Evolutionary conservation across 1,140 invertebrate species (phyloP), one percentile per base, ranked within the genome.

Genomic region (Macrocentrus cingulum): DNA sequence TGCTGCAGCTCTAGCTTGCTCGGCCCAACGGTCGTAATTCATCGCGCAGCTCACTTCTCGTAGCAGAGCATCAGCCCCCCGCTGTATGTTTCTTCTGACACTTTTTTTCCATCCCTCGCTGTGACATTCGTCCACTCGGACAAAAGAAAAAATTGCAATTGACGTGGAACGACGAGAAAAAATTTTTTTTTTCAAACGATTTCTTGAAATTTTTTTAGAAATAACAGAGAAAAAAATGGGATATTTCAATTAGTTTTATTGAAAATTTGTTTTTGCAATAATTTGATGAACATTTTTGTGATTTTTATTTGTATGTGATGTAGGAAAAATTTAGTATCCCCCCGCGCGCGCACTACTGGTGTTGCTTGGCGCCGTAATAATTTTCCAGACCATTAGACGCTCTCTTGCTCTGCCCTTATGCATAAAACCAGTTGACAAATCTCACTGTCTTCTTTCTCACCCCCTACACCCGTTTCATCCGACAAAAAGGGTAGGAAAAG

Each of bases 11-110:
- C n/a, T 65, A 69, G 69, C 68, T 69, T 69, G 72, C 59, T 63
- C 60, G 74, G 71, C 78, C 76, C 76, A 79, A 37, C 29, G 78
- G 74, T 79, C 78, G 77, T 80, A 80, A 80, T 68, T 80, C 78
- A 80, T 80, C 72, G 74, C 72, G 66, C 68, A 15, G 32, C 49
- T 51, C 49, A 51, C 49, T 36, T 37, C 32, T 25, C 22, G 16
- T n/a, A n/a, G n/a, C n/a, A n/a, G n/a, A n/a, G n/a, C 39, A 15
- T 29, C n/a, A 16, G 11, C 37, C 36, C 39, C 39, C 22, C 29
- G 6, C 49, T 52, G 9, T 49, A 20, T 39, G 8, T 34, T 44
- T 39, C 15, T 42, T 20, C 16, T 23, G n/a, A 16, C 36, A 20
- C 25, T 25, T 52, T 41, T 52, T 52, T 19, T 25, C n/a, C 39